Percentiles rank a stretch among this genome's conserved stretches.
Evolutionary conservation across 2,797 vertebrate genomes (phyloP).

Genomic region (Cynodonichthys magdalenae): DNA sequence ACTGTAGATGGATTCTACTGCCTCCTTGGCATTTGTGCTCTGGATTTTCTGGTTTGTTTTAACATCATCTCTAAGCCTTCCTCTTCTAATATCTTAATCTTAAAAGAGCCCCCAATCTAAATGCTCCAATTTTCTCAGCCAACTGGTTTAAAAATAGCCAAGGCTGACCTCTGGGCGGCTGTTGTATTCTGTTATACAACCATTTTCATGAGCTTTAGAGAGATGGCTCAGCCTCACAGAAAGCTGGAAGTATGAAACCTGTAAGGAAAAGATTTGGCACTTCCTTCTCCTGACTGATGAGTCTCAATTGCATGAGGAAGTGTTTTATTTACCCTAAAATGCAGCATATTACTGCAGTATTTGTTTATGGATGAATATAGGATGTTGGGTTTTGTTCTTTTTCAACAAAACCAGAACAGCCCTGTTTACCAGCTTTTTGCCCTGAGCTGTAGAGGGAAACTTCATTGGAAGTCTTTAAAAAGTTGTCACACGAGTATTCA

Average conservation of each 20-base stretch:
- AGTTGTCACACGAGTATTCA: slow-evolving; percentile 2
- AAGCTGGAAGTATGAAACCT: slow-evolving; percentile 22
- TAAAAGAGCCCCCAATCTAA: slow-evolving; percentile 23
- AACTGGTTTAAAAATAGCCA: slow-evolving; percentile 53
- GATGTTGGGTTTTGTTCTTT: neutral
- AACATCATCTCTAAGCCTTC: slow-evolving; percentile 15
- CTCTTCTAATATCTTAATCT: slow-evolving; percentile 43
- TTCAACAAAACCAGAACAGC: neutral
- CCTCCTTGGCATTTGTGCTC: neutral
- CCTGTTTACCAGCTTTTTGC: neutral
- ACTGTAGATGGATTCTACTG: neutral
- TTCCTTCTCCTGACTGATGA: neutral
- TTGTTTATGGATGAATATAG: no score
- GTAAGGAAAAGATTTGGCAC: neutral
- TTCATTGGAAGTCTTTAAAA: neutral
- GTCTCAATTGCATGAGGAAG: slow-evolving; percentile 7
- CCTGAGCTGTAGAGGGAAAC: neutral
- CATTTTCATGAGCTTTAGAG: slow-evolving; percentile 40
- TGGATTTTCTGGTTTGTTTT: slow-evolving; percentile 23
- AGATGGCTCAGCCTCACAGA: slow-evolving; percentile 22
- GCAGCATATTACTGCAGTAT: neutral
- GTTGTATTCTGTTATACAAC: slow-evolving; percentile 51
- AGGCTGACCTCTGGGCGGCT: slow-evolving; percentile 36
- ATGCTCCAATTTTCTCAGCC: slow-evolving; percentile 39
- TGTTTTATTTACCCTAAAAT: neutral